Percentiles rank a stretch among this genome's conserved stretches.
These are phyloP conservation scores for Atrichornis clamosus DNA, from an alignment of 2,113 vertebrate genomes.

Conservation along the genomic window DNA sequence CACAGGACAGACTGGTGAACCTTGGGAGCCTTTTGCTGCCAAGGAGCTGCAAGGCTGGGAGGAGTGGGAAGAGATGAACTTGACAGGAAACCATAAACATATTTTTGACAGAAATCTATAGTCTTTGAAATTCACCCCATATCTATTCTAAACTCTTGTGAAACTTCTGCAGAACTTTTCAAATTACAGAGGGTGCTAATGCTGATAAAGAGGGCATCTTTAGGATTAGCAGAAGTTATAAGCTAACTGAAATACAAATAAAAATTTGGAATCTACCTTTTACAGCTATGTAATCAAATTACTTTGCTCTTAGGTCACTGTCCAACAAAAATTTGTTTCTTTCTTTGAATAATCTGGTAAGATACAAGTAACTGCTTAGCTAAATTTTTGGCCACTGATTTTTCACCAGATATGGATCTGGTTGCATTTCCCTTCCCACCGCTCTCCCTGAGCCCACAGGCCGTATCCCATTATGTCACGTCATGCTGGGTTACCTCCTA, in stretches of 20 bases:
- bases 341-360: not conserved
- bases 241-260: not conserved
- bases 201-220: not conserved
- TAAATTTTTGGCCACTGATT: not conserved
- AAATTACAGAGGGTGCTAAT: not conserved
- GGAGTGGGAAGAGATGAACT: not conserved
- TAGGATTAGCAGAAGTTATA: not conserved
- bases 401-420: not conserved
- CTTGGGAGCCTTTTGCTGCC: not conserved
- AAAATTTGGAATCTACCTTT: not conserved
- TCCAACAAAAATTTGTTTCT: not conserved
- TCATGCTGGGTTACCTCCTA: not conserved
- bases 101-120: not conserved
- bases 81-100: not conserved
- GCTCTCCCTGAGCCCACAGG: not conserved
- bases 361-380: not conserved
- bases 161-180: not conserved
- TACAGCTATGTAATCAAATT: not conserved
- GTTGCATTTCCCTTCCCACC: not conserved
- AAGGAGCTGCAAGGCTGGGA: not conserved
- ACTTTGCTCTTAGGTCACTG: not conserved
- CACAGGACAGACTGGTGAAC: not conserved
- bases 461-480: not conserved
- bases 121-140: not conserved
- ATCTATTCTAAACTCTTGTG: not conserved